phyloP scores from a whole-genome alignment of 2,113 vertebrate species.

The Melanocharis versteri region DNA sequence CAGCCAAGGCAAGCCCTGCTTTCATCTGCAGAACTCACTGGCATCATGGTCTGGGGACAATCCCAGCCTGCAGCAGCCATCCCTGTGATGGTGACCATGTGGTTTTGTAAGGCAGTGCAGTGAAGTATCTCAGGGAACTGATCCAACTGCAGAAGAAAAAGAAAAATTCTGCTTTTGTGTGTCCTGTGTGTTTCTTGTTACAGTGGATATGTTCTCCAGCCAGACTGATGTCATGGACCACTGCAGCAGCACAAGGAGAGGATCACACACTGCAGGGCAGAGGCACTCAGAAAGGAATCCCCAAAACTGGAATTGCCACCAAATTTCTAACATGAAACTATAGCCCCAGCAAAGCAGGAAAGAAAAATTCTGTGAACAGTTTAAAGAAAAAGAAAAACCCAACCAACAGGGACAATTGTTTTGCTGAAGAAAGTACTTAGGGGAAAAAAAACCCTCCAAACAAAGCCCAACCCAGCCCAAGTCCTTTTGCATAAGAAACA shows the following conservation, averaged over 20 bases:
- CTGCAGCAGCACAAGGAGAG: neutral
- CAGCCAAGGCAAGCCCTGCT: neutral
- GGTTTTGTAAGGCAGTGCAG: neutral
- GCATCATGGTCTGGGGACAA: rapidly evolving
- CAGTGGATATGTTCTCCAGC: neutral
- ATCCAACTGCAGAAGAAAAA: neutral
- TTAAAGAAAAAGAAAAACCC: neutral
- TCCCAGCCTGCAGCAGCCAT: neutral
- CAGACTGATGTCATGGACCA: neutral
- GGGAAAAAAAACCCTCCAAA: rapidly evolving
- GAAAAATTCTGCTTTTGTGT: neutral
- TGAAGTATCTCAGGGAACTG: neutral
- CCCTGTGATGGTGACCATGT: neutral
- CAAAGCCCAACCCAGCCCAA: neutral
- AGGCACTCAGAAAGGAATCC: neutral
- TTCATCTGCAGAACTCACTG: neutral
- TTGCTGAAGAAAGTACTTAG: neutral
- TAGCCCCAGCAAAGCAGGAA: neutral
- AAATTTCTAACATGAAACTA: neutral
- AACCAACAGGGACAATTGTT: neutral
- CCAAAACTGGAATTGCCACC: neutral
- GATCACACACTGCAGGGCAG: neutral
- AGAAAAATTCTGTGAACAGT: neutral
- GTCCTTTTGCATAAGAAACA: neutral
- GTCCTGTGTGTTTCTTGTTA: neutral